Evolutionary conservation across 2,797 vertebrate species (phyloP).

Genomic region (Salmo trutta): DNA sequence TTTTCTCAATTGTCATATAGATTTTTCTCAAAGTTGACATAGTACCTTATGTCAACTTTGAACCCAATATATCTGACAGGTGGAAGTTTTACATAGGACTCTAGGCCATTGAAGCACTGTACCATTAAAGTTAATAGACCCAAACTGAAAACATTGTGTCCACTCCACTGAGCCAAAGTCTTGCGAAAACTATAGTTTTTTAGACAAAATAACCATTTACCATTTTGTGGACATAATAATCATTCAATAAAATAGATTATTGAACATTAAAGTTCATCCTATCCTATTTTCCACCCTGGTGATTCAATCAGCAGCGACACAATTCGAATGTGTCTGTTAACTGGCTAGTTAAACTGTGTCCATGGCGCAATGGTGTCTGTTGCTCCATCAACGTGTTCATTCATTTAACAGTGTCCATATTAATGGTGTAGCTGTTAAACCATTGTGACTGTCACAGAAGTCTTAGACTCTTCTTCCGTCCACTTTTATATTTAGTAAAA

Average conservation of each 20-base stretch:
- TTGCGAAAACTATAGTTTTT: neutral
- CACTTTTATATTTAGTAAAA: neutral
- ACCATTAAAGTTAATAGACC: constrained; percentile 1
- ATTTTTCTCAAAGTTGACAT: neutral
- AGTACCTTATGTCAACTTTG: neutral
- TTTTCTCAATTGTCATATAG: neutral
- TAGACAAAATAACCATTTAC: neutral
- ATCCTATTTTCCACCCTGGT: neutral
- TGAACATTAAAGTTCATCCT: neutral
- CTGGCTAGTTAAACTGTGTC: neutral
- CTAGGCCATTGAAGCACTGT: constrained; percentile 1
- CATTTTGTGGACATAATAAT: neutral
- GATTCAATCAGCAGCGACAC: neutral
- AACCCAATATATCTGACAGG: neutral
- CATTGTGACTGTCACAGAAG: constrained; percentile 2
- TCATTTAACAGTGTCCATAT: constrained; percentile 9
- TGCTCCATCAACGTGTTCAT: constrained; percentile 5
- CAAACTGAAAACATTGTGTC: neutral
- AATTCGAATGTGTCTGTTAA: neutral
- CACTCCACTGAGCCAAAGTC: constrained; percentile 5
- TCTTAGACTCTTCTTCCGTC: neutral
- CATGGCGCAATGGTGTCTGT: neutral
- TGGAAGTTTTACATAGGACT: neutral
- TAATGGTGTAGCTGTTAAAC: constrained; percentile 10
- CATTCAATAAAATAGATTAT: neutral